Conservation (phyloP, 2,113 vertebrate species). For the Bungarus multicinctus region DNA sequence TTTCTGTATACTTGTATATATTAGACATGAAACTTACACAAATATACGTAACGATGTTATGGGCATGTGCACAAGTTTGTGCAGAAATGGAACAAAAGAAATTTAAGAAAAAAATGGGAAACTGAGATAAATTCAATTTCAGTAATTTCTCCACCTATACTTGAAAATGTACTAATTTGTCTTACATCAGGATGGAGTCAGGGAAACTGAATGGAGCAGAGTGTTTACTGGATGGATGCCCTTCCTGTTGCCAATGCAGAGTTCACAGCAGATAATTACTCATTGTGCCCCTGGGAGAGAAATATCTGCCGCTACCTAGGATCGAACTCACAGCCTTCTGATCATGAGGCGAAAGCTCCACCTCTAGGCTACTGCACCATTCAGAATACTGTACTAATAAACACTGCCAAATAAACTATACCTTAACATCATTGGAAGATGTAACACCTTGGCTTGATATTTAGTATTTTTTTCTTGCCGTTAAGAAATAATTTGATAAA, state of each 20-base stretch:
- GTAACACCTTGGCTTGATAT: not conserved
- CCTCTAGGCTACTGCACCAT: no score
- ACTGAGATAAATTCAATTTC: not conserved
- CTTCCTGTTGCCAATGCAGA: no score
- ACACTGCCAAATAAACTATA: not conserved
- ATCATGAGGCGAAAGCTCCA: no score
- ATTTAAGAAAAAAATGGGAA: not conserved
- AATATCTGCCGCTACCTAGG: no score
- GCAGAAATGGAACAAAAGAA: not conserved
- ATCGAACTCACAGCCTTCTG: no score
- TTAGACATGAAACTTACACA: not conserved
- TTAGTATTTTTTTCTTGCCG: not conserved
- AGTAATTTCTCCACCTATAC: not conserved
- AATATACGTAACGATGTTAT: not conserved
- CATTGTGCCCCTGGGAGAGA: no score
- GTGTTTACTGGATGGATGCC: no score
- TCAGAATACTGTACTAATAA: not conserved
- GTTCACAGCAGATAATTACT: no score
- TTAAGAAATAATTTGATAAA: not conserved
- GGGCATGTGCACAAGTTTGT: not conserved
- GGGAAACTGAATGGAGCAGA: no score
- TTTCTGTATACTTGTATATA: not conserved
- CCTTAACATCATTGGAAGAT: not conserved
- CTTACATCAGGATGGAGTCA: no score
- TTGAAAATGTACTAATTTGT: not conserved